Percentiles rank a stretch among this genome's conserved stretches.
Evolutionary conservation across 2,797 vertebrate species (phyloP).

Genomic region (Selene dorsalis): DNA sequence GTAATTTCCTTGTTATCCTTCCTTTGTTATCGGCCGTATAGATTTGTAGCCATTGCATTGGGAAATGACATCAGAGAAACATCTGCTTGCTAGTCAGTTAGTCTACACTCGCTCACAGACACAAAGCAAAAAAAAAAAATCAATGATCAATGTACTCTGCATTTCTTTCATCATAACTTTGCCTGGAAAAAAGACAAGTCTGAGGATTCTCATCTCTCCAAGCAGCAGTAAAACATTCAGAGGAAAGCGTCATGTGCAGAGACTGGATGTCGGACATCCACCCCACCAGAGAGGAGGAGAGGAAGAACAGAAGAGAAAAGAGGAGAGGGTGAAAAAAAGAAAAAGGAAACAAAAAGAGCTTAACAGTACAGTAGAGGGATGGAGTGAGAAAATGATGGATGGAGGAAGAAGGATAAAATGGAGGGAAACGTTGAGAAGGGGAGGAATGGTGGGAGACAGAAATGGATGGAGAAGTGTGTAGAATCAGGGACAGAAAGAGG

Average conservation of each 20-base stretch:
- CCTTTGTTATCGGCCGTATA: neutral
- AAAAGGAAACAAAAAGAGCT: conserved; percentile 52
- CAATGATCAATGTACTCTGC: neutral
- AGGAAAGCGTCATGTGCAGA: conserved; percentile 18
- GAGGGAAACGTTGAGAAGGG: conserved; percentile 19
- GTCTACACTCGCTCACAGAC: neutral
- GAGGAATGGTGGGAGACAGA: conserved; percentile 3
- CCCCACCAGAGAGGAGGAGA: conserved; percentile 1
- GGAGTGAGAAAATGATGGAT: conserved; percentile 41
- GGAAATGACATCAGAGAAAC: conserved; percentile 35
- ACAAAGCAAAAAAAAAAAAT: neutral
- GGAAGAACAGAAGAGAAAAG: neutral
- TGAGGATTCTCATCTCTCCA: conserved; percentile 13
- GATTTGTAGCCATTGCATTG: neutral
- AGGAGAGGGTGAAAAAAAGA: conserved; percentile 1
- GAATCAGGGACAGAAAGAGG: conserved; percentile 28
- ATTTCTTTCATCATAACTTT: conserved; percentile 7
- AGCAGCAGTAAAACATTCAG: conserved; percentile 23
- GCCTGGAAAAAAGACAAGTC: conserved; percentile 1
- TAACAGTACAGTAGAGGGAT: conserved; percentile 33
- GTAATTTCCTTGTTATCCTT: neutral
- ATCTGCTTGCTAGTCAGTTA: conserved; percentile 5
- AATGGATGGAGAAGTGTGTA: conserved; percentile 13
- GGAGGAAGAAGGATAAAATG: conserved; percentile 32
- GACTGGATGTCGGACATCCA: conserved; percentile 4